Base-by-base conservation (phyloP, 2,113 vertebrate species). In the Hassar affinis region DNA sequence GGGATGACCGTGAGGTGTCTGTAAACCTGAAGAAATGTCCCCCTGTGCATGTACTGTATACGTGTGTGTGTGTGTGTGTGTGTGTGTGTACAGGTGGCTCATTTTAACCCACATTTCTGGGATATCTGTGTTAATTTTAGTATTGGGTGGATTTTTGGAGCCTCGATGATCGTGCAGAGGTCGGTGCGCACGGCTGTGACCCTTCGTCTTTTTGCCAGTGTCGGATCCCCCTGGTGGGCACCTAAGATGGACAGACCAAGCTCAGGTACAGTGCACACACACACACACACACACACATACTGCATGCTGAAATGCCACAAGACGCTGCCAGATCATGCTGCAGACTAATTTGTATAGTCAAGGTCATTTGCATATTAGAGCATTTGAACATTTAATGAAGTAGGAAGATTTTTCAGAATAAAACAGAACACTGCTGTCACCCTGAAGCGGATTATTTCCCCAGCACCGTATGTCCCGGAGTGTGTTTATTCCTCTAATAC, bases 241-340 rank as follows among this genome's bases (percentile, higher is more conserved):
- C 81, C n/a, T 45, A 56, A 82, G 68, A 94, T 95, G 94, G 80
- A 92, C 49, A 85, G 92, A 80, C 94, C 93, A n/a, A 94, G 93
- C 80, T 94, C 94, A 90, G 90, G 94, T 94, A 87, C 6, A 45
- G 42, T 12, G 4, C 62, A 49, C n/a, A 47, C 3, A 27, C 66
- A 51, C 27, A 11, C 33, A 45, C 62, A 51, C 68, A 27, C 47
- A 68, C 20, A n/a, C 22, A 68, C 33, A 9, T 27, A 25, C 6
- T 62, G 6, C 27, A 30, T 33, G 61, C 27, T 61, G 27, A 62
- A 62, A 56, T 42, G 38, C 6, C 38, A 42, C 38, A 3, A 2
- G 6, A 3, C 2, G 38, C 6, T 42, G 38, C 38, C 38, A 42
- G 38, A 56, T 22, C 0, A 12, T 51, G 49, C 49, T 51, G 2